Percentiles rank a stretch among this genome's conserved stretches.
Conservation (phyloP, 2,888 invertebrate species). For the Choreutis nemorana region DNA sequence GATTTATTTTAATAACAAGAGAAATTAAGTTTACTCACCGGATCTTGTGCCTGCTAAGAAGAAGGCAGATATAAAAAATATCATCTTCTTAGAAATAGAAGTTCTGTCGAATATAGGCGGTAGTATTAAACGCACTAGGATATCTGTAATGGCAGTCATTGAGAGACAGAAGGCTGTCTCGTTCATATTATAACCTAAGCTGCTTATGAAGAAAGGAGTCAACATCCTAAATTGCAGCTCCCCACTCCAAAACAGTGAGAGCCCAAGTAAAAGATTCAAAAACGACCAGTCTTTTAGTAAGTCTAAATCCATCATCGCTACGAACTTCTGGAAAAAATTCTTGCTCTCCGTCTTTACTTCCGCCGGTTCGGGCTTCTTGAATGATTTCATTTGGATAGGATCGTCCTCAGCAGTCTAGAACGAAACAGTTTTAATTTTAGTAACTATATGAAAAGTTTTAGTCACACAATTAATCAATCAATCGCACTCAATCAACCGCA, state of each 20-base stretch:
- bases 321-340: slow-evolving; percentile 64
- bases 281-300: slow-evolving; percentile 76
- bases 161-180: slow-evolving; percentile 79
- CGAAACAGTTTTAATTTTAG: slow-evolving; percentile 1
- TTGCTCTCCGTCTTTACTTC: slow-evolving; percentile 28
- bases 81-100: slow-evolving; percentile 72
- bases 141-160: slow-evolving; percentile 78
- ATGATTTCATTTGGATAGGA: slow-evolving; percentile 52
- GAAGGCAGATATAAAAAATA: slow-evolving; percentile 76
- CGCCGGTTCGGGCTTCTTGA: slow-evolving; percentile 39
- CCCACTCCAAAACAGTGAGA: slow-evolving; percentile 78
- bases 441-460: slow-evolving; percentile 1
- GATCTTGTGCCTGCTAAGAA: slow-evolving; percentile 77
- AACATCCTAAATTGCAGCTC: slow-evolving; percentile 80
- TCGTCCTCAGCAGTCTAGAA: slow-evolving; percentile 57
- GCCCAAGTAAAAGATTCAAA: slow-evolving; percentile 74
- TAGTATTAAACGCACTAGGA: slow-evolving; percentile 74
- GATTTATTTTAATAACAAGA: too few relatives aligned
- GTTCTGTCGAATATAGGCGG: slow-evolving; percentile 78
- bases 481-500: too few relatives aligned
- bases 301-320: slow-evolving; percentile 74
- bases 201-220: slow-evolving; percentile 72
- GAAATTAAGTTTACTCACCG: too few relatives aligned
- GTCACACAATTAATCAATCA: neutral
- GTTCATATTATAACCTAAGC: slow-evolving; percentile 68